Evolutionary conservation across 2,888 invertebrate species (phyloP).

Genomic region (Tetragnatha montana): DNA sequence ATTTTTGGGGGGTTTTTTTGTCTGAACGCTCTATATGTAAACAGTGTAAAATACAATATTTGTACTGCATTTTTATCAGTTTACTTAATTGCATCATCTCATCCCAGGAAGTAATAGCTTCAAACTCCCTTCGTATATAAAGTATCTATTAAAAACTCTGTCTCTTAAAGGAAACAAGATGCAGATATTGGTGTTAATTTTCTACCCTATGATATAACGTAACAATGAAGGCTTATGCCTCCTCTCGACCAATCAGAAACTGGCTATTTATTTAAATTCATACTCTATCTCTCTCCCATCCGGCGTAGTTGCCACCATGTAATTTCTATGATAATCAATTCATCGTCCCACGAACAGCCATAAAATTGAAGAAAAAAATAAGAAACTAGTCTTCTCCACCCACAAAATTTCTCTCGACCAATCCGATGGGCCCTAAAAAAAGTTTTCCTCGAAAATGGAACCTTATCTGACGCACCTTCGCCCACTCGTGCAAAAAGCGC

Average conservation of each 20-base stretch:
- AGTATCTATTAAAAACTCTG: too few relatives aligned
- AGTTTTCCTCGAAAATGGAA: conserved; percentile 26
- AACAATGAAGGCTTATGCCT: too few relatives aligned
- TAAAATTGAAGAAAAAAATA: not conserved
- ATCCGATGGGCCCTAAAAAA: conserved; percentile 17
- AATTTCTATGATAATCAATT: conserved; percentile 19
- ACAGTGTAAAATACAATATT: too few relatives aligned
- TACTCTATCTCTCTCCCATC: not conserved
- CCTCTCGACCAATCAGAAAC: not conserved
- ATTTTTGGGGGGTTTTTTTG: too few relatives aligned
- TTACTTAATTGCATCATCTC: too few relatives aligned
- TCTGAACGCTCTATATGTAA: too few relatives aligned
- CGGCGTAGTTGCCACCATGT: not conserved
- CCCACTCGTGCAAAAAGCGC: conserved; percentile 29
- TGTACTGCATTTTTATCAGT: too few relatives aligned
- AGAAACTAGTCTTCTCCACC: conserved; percentile 24
- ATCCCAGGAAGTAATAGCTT: too few relatives aligned
- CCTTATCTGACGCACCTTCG: conserved; percentile 11
- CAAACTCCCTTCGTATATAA: too few relatives aligned
- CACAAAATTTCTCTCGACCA: conserved; percentile 39
- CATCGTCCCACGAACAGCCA: conserved; percentile 3
- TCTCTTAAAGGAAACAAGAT: too few relatives aligned
- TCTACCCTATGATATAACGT: too few relatives aligned
- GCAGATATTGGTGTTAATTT: too few relatives aligned
- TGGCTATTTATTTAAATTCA: not conserved